Evolutionary conservation across 1,140 invertebrate genomes (phyloP).

Genomic region (Berghia stephanieae): DNA sequence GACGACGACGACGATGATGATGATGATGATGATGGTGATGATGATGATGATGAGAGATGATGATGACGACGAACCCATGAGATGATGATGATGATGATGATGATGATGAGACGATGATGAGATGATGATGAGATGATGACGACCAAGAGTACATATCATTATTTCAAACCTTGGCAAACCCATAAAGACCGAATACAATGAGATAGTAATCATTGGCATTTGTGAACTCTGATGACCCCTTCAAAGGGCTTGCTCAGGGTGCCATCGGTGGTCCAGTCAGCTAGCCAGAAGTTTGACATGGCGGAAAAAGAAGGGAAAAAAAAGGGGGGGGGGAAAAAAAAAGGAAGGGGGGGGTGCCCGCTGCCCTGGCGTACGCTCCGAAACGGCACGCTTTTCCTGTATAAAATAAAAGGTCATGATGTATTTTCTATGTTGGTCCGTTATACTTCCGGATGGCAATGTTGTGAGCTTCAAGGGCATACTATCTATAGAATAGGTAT

Average conservation of each 20-base stretch:
- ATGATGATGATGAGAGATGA: not conserved
- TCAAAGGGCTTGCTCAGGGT: conserved; percentile 37
- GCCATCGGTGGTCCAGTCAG: conserved; percentile 59
- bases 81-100: too few relatives aligned
- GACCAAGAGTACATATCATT: conserved; percentile 16
- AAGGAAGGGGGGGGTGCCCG: conserved; percentile 78
- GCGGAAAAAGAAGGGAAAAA: conserved; percentile 51
- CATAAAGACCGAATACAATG: conserved; percentile 54
- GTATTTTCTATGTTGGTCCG: not conserved
- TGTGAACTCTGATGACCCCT: conserved; percentile 24
- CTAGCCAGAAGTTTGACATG: conserved; percentile 60
- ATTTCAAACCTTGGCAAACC: conserved; percentile 51
- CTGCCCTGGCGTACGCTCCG: conserved; percentile 86
- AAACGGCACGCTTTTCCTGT: conserved; percentile 89
- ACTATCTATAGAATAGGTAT: too few relatives aligned
- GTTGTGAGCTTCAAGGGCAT: too few relatives aligned
- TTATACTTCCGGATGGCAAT: too few relatives aligned
- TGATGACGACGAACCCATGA: too few relatives aligned
- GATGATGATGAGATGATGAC: too few relatives aligned
- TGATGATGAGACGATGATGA: too few relatives aligned
- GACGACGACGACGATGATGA: not conserved
- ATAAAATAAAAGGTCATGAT: conserved; percentile 23
- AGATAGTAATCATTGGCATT: conserved; percentile 46
- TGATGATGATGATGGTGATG: not conserved
- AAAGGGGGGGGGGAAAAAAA: conserved; percentile 49